Evolutionary conservation across 2,113 vertebrate species (phyloP), one percentile per base, ranked within the genome.

Genomic region (Eudyptes chrysolophus): DNA sequence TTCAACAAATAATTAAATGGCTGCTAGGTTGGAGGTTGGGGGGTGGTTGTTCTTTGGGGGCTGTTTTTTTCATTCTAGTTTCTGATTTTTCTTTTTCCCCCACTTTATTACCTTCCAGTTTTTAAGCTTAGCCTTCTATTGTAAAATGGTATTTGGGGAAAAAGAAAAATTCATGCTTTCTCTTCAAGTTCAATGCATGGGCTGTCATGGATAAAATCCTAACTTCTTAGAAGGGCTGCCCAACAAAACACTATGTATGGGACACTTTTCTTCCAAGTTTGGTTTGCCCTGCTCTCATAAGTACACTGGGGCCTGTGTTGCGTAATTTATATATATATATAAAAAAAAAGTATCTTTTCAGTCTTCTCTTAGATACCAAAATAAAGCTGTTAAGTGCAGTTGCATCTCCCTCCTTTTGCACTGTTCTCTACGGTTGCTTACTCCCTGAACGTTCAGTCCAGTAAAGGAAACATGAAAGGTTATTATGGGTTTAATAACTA

Each of bases 201-300:
- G 92, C 87, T 77, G 92, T 84, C 82, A 18, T 80, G 96, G 96
- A 96, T 97, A 62, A 96, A 96, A 97, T 97, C 94, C 94, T 40
- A 48, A 72, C 93, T 97, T 96, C 97, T 85, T 85, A 97, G 97
- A 91, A 97, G 96, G 96, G n/a, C 94, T 85, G 93, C 94, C 93
- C 96, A 90, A 65, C 49, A 88, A 58, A 96, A 88, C 38, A 42
- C 55, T 61, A 26, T 5, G 4, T 42, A 21, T 64, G 52, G 74
- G 34, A 72, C 26, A 38, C 32, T 87, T 91, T 51, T 44, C 69
- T 68, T 76, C 38, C 54, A 49, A 40, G 34, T 58, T 65, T n/a
- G 19, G 38, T 80, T 80, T 85, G 66, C 29, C 54, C 46, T 60
- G 22, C 21, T 92, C 29, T 52, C 4, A 0, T 78, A 71, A 66